These are phyloP conservation scores for Alca torda DNA, from an alignment of 2,797 vertebrate species.

Conservation along the genomic window DNA sequence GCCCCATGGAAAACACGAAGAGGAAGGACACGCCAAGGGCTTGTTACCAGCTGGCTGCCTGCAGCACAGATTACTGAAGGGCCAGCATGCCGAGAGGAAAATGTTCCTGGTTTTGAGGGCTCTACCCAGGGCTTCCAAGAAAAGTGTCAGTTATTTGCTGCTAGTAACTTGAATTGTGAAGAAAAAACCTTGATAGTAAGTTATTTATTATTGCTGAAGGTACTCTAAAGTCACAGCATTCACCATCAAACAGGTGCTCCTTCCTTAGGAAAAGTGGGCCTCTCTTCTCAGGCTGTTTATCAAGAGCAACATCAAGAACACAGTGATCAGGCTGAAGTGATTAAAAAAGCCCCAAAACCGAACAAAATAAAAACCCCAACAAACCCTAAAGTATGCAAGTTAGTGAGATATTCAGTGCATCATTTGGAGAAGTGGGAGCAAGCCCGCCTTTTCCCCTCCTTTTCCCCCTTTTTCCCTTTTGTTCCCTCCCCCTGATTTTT, in stretches of 20 bases:
- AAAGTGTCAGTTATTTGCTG: background rate
- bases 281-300: background rate
- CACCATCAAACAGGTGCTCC: background rate
- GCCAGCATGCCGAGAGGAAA: background rate
- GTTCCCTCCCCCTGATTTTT: accelerated
- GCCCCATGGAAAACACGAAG: background rate
- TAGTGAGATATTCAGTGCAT: background rate
- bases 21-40: background rate
- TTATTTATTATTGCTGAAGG: background rate
- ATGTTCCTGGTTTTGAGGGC: background rate
- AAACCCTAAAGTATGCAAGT: background rate
- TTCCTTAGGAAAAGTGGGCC: background rate
- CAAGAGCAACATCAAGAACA: background rate
- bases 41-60: background rate
- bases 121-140: background rate
- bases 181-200: background rate
- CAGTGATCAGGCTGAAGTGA: background rate
- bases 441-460: background rate
- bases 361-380: too few species aligned
- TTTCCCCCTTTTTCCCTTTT: too few species aligned
- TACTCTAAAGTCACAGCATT: background rate
- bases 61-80: background rate
- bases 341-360: background rate
- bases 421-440: background rate
- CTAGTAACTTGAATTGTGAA: background rate